Conservation (phyloP, 2,113 vertebrate species). For the Ancistrus triradiatus region DNA sequence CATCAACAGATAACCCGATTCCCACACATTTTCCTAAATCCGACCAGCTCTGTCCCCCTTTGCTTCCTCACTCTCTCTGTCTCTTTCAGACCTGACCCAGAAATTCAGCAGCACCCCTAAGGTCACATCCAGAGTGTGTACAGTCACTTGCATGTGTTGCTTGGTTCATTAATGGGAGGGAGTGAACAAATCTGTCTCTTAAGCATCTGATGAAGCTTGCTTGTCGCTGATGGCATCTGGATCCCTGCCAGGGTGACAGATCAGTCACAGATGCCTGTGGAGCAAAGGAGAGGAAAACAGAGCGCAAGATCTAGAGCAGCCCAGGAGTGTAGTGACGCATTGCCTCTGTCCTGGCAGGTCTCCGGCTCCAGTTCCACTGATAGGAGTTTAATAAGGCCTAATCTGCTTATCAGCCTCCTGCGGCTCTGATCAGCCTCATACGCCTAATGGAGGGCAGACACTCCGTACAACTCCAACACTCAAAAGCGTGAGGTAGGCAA, state of each 20-base stretch:
- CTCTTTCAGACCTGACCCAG: slow-evolving; percentile 53
- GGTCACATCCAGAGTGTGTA: slow-evolving; percentile 45
- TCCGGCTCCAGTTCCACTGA: slow-evolving; percentile 70
- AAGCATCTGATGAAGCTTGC: slow-evolving; percentile 58
- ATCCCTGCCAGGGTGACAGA: slow-evolving; percentile 61
- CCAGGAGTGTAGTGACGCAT: slow-evolving; percentile 38
- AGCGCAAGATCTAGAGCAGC: slow-evolving; percentile 45
- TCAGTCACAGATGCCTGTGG: slow-evolving; percentile 54
- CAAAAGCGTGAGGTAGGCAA: slow-evolving; percentile 60
- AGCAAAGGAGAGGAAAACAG: slow-evolving; percentile 20
- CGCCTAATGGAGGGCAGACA: slow-evolving; percentile 69
- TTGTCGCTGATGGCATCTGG: slow-evolving; percentile 65
- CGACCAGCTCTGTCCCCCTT: slow-evolving; percentile 26
- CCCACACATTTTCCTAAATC: slow-evolving; percentile 43
- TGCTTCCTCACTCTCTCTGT: slow-evolving; percentile 40
- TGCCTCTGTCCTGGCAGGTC: slow-evolving; percentile 68
- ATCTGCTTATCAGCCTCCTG: slow-evolving; percentile 74
- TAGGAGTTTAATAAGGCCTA: slow-evolving; percentile 78
- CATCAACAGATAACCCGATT: slow-evolving; percentile 30
- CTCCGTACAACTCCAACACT: slow-evolving; percentile 55
- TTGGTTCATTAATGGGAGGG: slow-evolving; percentile 15
- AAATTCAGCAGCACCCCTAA: slow-evolving; percentile 48
- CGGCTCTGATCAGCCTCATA: slow-evolving; percentile 67
- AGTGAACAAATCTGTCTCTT: slow-evolving; percentile 39
- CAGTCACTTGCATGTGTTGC: slow-evolving; percentile 38